These are phyloP conservation scores for Xanthorhoe spadicearia DNA, from an alignment of 2,888 invertebrate genomes.

Conservation along the genomic window DNA sequence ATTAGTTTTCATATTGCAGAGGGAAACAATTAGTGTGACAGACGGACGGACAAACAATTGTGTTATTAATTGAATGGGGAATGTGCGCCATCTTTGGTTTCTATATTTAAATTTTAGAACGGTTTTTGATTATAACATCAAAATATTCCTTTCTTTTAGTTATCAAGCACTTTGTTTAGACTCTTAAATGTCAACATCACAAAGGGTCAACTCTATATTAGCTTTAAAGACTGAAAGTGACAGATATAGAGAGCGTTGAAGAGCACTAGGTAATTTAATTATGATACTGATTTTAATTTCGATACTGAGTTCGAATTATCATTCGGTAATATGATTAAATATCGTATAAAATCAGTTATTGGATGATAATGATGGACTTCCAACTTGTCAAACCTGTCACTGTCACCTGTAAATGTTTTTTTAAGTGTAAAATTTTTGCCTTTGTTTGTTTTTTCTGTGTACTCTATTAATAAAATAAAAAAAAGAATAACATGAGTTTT, in stretches of 20 bases:
- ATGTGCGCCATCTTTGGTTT: constrained; percentile 32
- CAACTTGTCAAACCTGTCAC: too few species aligned
- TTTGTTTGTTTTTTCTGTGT: too few species aligned
- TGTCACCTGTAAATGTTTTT: too few species aligned
- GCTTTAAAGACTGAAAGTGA: not conserved
- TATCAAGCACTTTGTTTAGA: not conserved
- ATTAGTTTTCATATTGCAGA: constrained; percentile 38
- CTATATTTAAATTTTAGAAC: not conserved
- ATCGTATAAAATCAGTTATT: too few species aligned
- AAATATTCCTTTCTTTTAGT: constrained; percentile 1
- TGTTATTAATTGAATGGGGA: constrained; percentile 39
- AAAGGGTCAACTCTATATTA: not conserved
- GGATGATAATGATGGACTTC: too few species aligned
- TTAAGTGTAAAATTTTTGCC: too few species aligned
- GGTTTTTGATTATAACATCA: constrained; percentile 11
- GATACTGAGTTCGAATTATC: too few species aligned
- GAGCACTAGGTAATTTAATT: too few species aligned
- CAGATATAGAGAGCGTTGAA: not conserved
- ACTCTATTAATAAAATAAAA: too few species aligned
- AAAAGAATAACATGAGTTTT: too few species aligned
- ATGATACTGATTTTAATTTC: too few species aligned
- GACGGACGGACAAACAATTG: constrained; percentile 40
- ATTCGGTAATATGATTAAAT: too few species aligned
- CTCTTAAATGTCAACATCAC: not conserved
- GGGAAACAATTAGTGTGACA: constrained; percentile 44